phyloP scores from a whole-genome alignment of 2,797 vertebrate genomes.

The Macropus fuliginosus region DNA sequence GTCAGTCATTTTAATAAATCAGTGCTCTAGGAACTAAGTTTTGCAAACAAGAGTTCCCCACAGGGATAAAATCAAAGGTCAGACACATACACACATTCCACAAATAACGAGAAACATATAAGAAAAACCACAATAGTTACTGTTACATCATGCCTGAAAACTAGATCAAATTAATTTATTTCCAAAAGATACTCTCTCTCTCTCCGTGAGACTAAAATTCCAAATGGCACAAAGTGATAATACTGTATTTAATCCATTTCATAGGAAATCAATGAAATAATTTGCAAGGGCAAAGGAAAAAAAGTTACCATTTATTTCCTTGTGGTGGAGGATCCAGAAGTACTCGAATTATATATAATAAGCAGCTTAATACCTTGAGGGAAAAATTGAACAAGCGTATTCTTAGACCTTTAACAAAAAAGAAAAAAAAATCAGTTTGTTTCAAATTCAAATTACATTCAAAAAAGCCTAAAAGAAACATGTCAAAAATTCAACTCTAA shows the following conservation, averaged over 20 bases:
- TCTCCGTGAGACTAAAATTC: neutral
- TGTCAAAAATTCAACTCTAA: slow-evolving; percentile 42
- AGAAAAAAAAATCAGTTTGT: slow-evolving; percentile 59
- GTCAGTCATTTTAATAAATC: neutral
- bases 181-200: neutral
- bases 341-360: slow-evolving; percentile 89
- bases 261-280: slow-evolving; percentile 31
- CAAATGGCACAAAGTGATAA: slow-evolving; percentile 15
- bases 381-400: slow-evolving; percentile 91
- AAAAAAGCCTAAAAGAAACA: slow-evolving; percentile 41
- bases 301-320: slow-evolving; percentile 86
- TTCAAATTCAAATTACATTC: slow-evolving; percentile 56
- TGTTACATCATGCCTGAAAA: neutral
- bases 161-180: neutral
- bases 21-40: neutral
- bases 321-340: slow-evolving; percentile 86
- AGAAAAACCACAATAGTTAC: slow-evolving; percentile 4
- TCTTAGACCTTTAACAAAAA: slow-evolving; percentile 86
- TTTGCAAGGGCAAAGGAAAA: slow-evolving; percentile 54
- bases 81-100: neutral
- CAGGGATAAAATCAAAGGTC: neutral
- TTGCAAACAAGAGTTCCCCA: neutral
- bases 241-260: neutral
- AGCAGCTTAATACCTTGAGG: slow-evolving; percentile 90
- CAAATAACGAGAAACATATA: neutral